Conservation (phyloP, 2,113 vertebrate genomes). For the Oriolus oriolus region DNA sequence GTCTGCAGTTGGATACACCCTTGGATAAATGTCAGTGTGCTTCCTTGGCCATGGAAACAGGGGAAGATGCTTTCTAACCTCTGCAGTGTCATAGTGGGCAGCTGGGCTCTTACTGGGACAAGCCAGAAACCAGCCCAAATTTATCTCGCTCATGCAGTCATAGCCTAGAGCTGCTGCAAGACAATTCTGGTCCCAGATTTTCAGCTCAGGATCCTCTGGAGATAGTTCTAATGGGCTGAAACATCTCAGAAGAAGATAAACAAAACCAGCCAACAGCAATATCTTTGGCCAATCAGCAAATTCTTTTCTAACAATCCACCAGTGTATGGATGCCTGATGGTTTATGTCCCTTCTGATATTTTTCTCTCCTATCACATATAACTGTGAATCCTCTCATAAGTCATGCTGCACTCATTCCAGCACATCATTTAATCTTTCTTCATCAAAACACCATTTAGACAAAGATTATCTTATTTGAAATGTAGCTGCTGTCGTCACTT, state of each 20-base stretch:
- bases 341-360: conserved; percentile 2
- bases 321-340: neutral
- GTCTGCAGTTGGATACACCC: neutral
- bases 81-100: neutral
- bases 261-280: neutral
- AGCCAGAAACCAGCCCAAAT: neutral
- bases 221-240: neutral
- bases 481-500: neutral
- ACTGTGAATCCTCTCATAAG: conserved; percentile 24
- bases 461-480: conserved; percentile 22
- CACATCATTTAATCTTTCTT: conserved; percentile 16
- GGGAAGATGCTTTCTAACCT: neutral
- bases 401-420: conserved; percentile 22
- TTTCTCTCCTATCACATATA: neutral
- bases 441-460: conserved; percentile 30
- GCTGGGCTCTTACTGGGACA: neutral
- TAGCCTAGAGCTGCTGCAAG: neutral
- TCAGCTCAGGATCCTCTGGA: neutral
- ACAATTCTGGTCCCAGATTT: neutral
- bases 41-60: neutral
- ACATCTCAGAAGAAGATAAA: neutral
- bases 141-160: neutral
- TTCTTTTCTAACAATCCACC: neutral
- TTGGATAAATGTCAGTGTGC: neutral
- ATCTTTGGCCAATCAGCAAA: neutral